Conservation (phyloP, 2,888 invertebrate genomes). For the Erynnis tages region DNA sequence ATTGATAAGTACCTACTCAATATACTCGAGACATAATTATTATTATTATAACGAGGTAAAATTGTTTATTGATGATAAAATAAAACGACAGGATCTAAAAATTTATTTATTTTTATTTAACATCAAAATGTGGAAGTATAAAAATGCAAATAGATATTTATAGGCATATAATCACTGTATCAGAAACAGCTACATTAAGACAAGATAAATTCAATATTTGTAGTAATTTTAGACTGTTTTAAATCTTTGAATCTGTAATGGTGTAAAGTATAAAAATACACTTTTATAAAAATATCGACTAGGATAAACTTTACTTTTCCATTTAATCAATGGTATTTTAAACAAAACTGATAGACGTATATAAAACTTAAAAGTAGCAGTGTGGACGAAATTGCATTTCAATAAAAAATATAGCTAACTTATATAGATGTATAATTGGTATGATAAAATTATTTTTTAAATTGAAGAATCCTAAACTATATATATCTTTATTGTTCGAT, state of each 20-base stretch:
- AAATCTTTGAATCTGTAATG: background rate
- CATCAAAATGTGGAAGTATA: constrained; percentile 18
- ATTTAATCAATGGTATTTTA: background rate
- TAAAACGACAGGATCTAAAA: constrained; percentile 27
- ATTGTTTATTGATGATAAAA: too few relatives aligned
- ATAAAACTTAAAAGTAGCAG: background rate
- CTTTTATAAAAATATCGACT: constrained; percentile 2
- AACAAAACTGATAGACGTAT: background rate
- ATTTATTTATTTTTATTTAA: constrained; percentile 31
- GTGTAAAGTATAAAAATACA: background rate
- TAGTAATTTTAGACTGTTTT: background rate
- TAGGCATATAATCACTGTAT: background rate
- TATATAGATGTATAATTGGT: too few relatives aligned
- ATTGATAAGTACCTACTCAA: too few relatives aligned
- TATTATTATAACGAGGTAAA: too few relatives aligned
- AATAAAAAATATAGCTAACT: too few relatives aligned
- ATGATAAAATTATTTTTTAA: too few relatives aligned
- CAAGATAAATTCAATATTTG: too few relatives aligned
- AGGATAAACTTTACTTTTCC: background rate
- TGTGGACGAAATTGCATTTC: background rate
- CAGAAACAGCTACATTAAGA: too few relatives aligned
- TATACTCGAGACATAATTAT: too few relatives aligned
- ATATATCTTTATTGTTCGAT: background rate
- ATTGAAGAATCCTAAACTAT: too few relatives aligned
- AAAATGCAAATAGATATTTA: constrained; percentile 19